Conservation (phyloP, 2,797 vertebrate genomes). For the Pangasius krempfi region DNA sequence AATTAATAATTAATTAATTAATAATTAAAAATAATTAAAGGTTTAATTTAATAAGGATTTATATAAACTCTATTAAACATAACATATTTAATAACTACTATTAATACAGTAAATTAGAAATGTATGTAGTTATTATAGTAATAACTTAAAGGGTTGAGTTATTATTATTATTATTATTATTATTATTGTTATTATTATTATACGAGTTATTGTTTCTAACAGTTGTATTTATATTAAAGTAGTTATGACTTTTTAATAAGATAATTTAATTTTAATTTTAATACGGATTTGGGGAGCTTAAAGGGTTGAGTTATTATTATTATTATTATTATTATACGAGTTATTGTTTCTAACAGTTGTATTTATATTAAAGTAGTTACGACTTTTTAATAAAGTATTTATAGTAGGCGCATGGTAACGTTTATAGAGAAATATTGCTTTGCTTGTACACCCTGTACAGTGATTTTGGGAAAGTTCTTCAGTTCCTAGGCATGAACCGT, state of each 20-base stretch:
- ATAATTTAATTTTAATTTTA: no score
- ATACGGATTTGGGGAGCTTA: no score
- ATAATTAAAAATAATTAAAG: not conserved
- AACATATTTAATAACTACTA: not conserved
- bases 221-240: conserved; percentile 11
- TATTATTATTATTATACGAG: no score
- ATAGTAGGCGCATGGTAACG: no score
- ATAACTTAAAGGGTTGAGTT: no score
- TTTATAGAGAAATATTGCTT: no score
- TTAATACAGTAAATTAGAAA: not conserved
- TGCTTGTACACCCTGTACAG: not conserved
- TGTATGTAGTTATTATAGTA: not conserved
- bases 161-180: not conserved
- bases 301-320: no score
- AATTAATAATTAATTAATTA: no score
- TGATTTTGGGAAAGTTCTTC: not conserved
- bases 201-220: not conserved
- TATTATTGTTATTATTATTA: not conserved
- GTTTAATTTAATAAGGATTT: no score
- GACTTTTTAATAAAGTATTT: no score
- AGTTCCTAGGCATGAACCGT: not conserved
- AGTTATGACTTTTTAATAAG: not conserved
- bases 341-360: no score
- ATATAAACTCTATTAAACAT: not conserved
- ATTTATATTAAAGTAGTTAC: no score